phyloP scores from a whole-genome alignment of 2,113 vertebrate genomes.

The Scolopax mira region DNA sequence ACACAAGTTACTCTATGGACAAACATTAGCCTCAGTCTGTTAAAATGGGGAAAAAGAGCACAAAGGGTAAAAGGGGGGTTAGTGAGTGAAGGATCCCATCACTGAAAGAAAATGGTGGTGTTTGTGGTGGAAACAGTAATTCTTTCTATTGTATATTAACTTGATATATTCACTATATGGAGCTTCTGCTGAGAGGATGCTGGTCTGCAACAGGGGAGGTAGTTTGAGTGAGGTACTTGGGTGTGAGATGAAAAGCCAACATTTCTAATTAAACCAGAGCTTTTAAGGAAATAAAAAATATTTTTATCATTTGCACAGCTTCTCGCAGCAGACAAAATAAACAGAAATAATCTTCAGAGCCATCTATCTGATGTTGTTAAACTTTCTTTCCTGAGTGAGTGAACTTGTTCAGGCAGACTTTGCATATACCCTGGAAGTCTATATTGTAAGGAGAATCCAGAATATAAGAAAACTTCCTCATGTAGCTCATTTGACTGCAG shows the following conservation, averaged over 20 bases:
- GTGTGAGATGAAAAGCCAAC: neutral
- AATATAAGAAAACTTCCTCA: neutral
- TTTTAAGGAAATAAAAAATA: neutral
- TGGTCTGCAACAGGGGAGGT: neutral
- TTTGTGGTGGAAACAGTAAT: neutral
- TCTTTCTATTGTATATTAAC: neutral
- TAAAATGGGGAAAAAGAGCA: neutral
- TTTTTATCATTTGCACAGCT: neutral
- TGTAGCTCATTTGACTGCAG: neutral
- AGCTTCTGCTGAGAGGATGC: neutral
- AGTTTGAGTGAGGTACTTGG: neutral
- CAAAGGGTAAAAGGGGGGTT: neutral
- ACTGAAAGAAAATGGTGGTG: neutral
- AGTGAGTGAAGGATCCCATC: neutral
- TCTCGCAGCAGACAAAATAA: neutral
- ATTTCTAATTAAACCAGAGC: neutral
- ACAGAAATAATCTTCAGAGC: neutral
- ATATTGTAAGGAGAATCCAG: neutral
- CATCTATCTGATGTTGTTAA: neutral
- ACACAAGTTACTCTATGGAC: neutral
- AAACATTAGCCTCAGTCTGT: neutral
- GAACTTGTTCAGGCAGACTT: neutral
- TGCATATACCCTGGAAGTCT: neutral
- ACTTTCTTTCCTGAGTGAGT: neutral
- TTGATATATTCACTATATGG: neutral